Base-by-base conservation (phyloP, 2,888 invertebrate genomes). In the Rhagonycha fulva region DNA sequence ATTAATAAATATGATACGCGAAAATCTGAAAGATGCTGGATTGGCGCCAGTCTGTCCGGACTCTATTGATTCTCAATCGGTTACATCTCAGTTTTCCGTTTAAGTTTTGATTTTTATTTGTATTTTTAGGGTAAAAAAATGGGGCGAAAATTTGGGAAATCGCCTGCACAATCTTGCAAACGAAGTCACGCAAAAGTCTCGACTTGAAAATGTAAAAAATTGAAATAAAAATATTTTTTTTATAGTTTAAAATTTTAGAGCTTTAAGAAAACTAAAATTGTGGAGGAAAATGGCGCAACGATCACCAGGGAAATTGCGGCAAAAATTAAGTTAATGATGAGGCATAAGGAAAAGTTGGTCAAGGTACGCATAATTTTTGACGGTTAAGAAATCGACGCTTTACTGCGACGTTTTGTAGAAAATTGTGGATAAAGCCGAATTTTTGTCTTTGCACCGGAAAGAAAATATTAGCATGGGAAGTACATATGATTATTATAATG, bases 271-370 rank as follows among this genome's bases (percentile, higher is more conserved):
- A 72, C 85, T 9, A 79, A 81, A 73, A 80, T 95, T 74, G 91
- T 92, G 82, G 89, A 92, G 62, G 90, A 92, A 67, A 93, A 94
- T 85, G 95, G 96, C 10, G 90, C 90, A 80, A 91, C 92, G 84
- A 89, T 97, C 85, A 93, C 95, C 26, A 92, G 93, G 82, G 94
- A 94, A 78, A 94, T 96, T 89, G 93, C 95, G 4, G 91, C 92
- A 76, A 94, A 95, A 83, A 94, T 98, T 78, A 93, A 94, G 84
- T 91, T 91, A 69, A 95, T 96, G 93, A 94, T 96, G 93, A 93
- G 94, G 79, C 91, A 94, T 24, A 96, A 96, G 89, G 93, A 94
- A 81, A 93, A 94, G 81, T 96, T 96, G 4, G 94, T 97, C 5
- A 84, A 92, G 91, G 96, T 87, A 93, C 7, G 24, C 23, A 5